Percentiles rank a stretch among this genome's conserved stretches.
These are phyloP conservation scores for Diaprepes abbreviatus DNA, from an alignment of 2,888 invertebrate genomes.

Conservation along the genomic window DNA sequence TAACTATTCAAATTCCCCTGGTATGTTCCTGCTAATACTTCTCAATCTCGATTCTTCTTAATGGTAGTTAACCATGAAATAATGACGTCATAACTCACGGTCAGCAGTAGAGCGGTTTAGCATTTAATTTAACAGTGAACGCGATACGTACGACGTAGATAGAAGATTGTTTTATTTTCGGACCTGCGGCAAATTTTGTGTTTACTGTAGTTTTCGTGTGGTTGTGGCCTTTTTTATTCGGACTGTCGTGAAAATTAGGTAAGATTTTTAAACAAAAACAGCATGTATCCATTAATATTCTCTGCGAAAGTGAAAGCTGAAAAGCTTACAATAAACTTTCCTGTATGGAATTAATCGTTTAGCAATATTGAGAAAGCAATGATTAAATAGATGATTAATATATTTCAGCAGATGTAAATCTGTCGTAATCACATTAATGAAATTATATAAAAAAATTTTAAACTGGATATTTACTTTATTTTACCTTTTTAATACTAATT, in stretches of 20 bases:
- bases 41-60: conserved; percentile 18
- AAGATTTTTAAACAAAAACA: no score
- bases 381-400: no score
- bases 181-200: neutral
- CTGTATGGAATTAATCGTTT: no score
- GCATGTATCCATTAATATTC: neutral
- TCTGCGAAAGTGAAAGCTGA: neutral
- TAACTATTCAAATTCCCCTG: neutral
- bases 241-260: neutral
- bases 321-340: no score
- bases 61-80: conserved; percentile 47
- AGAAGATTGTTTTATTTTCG: conserved; percentile 6
- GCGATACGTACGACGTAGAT: conserved; percentile 9
- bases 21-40: neutral
- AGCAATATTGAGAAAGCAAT: no score
- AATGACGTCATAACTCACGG: conserved; percentile 43
- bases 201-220: neutral
- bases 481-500: no score
- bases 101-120: conserved; percentile 32
- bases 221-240: neutral
- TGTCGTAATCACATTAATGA: no score
- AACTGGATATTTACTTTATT: no score
- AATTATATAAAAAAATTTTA: no score
- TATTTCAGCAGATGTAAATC: no score
- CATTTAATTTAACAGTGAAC: conserved; percentile 22